Base-by-base conservation (phyloP, 2,113 vertebrate genomes). In the Fulica atra region DNA sequence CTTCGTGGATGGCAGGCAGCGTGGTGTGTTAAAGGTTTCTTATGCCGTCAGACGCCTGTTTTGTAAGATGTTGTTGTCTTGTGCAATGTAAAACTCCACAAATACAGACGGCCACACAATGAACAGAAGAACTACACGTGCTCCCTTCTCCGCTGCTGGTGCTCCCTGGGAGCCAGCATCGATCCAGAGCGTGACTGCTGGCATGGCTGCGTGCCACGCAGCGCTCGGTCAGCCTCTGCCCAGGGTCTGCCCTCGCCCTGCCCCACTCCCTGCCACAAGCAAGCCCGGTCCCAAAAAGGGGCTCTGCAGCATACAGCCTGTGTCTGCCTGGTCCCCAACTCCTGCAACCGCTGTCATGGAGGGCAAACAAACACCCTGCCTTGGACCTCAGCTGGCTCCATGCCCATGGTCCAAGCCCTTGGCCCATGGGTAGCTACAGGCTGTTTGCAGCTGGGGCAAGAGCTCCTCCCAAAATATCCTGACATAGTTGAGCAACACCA, bases 91-190 rank as follows among this genome's bases (percentile, higher is more conserved):
- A 80, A 90, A 61, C 53, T 54, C 20, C 0, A 57, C 66, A 76
- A 76, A 60, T 40, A 24, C 31, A n/a, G 61, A 56, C 29, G 17
- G 63, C 20, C 56, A 13, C 6, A 8, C 29, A 31, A 26, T 36
- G 42, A 40, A 57, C 1, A 0, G 36, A 71, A 73, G 77, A 73
- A 16, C 0, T 1, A 20, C 0, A 2, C 0, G 0, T 61, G 79
- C 23, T 88, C 66, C 70, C n/a, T 26, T 53, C 54, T 42, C 64
- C 91, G 57, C 15, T 2, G 7, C 36, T 74, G 46, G 1, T 84
- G 69, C 40, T 85, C 56, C 31, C 10, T 66, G 74, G 60, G 40
- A 57, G 6, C 31, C 88, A 73, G 33, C 56, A 44, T 29, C 36
- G 35, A 77, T 44, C 56, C 63, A 28, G 73, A 56, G 24, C 5